A percentile compares a stretch with the other conserved stretches of the same genome.
These are phyloP conservation scores for Protophormia terraenovae DNA, from an alignment of 2,888 invertebrate genomes.

Conservation along the genomic window DNA sequence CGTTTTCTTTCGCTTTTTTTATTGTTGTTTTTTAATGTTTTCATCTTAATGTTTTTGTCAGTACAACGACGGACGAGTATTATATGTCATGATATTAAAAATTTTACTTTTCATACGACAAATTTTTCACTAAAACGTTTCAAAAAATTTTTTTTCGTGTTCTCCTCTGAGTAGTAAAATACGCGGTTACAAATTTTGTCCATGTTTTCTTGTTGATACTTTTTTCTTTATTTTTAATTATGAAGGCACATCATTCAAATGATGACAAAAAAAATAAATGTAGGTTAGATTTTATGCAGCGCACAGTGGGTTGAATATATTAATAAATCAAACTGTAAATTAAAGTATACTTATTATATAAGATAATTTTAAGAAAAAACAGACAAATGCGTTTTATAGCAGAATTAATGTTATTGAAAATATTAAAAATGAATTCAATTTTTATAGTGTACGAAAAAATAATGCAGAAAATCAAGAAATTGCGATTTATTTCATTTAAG, in stretches of 20 bases:
- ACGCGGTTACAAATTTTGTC: not conserved
- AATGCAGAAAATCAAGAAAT: no score
- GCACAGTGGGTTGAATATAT: not conserved
- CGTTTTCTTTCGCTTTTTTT: not conserved
- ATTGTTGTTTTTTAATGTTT: not conserved
- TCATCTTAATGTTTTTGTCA: not conserved
- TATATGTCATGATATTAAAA: constrained; percentile 11
- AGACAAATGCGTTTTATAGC: no score
- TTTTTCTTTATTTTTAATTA: constrained; percentile 31
- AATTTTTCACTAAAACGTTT: not conserved
- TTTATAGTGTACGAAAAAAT: no score
- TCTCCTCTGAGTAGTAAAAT: not conserved
- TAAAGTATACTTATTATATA: no score
- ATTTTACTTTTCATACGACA: not conserved
- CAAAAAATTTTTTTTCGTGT: not conserved
- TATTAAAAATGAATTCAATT: not conserved
- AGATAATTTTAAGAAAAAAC: no score
- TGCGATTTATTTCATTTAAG: no score
- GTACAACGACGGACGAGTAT: not conserved
- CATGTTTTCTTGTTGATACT: not conserved
- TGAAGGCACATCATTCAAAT: constrained; percentile 13
- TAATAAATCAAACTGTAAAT: no score
- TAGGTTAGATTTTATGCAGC: constrained; percentile 6
- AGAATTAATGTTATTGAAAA: not conserved
- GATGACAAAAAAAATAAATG: constrained; percentile 8